A percentile compares a stretch with the other conserved stretches of the same genome.
Conservation (phyloP, 1,140 invertebrate species). For the Drosophila setifemur region DNA sequence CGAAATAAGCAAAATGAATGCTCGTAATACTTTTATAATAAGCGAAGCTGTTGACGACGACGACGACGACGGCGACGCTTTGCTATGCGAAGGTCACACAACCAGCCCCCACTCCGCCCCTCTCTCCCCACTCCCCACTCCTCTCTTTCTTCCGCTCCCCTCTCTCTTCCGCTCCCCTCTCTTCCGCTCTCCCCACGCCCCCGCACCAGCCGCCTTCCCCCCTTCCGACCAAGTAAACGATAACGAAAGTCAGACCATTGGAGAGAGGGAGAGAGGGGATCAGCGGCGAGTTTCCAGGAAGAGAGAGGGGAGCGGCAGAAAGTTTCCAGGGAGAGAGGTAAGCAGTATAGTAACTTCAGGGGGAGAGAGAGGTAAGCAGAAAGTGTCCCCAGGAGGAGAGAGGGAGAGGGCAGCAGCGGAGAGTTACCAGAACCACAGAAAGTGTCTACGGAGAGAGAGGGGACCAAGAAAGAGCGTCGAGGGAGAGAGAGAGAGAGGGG, state of each 20-base stretch:
- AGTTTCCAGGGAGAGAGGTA: background rate
- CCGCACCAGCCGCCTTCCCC: background rate
- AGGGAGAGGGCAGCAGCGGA: background rate
- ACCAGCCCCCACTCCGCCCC: constrained; percentile 5
- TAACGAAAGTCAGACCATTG: constrained; percentile 29
- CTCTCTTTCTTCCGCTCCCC: background rate
- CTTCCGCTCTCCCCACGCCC: background rate
- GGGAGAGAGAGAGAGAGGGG: background rate
- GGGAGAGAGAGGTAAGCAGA: too few species aligned
- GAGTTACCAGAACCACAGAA: too few species aligned
- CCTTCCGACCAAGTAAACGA: constrained; percentile 7
- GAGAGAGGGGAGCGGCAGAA: too few species aligned
- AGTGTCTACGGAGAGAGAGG: too few species aligned
- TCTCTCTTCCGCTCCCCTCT: background rate
- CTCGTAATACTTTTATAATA: constrained; percentile 68
- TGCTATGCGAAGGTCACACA: constrained; percentile 74
- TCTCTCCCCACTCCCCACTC: background rate
- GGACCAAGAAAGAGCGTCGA: too few species aligned
- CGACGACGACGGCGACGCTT: constrained; percentile 51
- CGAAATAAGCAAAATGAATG: constrained; percentile 46
- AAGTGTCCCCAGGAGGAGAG: too few species aligned
- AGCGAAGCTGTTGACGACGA: constrained; percentile 58
- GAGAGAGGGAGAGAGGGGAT: background rate
- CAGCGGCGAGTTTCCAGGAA: too few species aligned
- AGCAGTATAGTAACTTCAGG: too few species aligned